Evolutionary conservation across 2,888 invertebrate species (phyloP), one percentile per base, ranked within the genome.

Genomic region (Brachyopa scutellaris): DNA sequence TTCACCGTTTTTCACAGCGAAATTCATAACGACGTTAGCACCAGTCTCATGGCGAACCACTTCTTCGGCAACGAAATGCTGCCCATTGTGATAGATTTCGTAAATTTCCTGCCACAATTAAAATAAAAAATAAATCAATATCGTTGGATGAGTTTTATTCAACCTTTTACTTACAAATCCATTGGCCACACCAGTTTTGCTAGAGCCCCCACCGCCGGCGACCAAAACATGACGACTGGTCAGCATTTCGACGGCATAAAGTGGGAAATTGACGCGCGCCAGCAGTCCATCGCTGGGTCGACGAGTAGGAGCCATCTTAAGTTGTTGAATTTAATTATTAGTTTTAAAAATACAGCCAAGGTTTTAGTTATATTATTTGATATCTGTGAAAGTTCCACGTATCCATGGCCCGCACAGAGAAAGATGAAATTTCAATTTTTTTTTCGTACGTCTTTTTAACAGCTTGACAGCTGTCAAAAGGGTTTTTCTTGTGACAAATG

Each of bases 121-220:
- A 3, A 40, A 2, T 9, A 7, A 26, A 26, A 6, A 5, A 5
- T 33, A 0, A 42, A n/a, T n/a, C n/a, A n/a, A n/a, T n/a, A n/a
- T n/a, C n/a, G n/a, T n/a, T n/a, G n/a, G n/a, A n/a, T n/a, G n/a
- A n/a, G n/a, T n/a, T n/a, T n/a, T n/a, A n/a, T 6, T 11, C 0
- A 23, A 9, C 9, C n/a, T 42, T 45, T 45, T 31, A 94, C 96
- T 95, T 92, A 97, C 98, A 92, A 99, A 97, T 90, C 97, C 97
- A 93, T 99, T 99, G 33, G 96, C 95, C 67, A 99, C 97, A 64
- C 99, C 99, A 47, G 99, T 99, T 90, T 98, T 98, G 11, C 98
- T 95, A 33, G 97, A 95, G 70, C 99, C 99, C 78, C 99, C 99
- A 64, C 99, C 99, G 64, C 99, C 99, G 84, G 97, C 99, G 51